These are phyloP conservation scores for Delichon dasypus DNA, from an alignment of 2,797 vertebrate species.

Conservation along the genomic window DNA sequence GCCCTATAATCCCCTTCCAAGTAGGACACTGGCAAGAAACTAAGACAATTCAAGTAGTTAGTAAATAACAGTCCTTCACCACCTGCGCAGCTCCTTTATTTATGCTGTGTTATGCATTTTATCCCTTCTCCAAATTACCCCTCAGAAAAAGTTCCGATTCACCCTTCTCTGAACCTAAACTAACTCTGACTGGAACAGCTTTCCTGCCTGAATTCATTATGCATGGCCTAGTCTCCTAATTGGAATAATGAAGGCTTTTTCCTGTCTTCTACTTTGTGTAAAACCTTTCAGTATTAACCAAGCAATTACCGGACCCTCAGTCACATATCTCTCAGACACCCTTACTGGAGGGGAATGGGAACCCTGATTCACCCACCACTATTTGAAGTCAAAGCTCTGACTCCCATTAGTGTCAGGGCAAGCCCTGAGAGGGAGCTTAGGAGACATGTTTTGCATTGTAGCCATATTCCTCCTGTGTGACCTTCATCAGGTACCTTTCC, in stretches of 20 bases:
- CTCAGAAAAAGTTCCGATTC: neutral
- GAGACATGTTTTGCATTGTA: neutral
- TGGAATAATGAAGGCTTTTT: constrained; percentile 37
- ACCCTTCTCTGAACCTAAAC: constrained; percentile 48
- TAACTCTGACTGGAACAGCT: constrained; percentile 32
- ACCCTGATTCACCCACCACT: neutral
- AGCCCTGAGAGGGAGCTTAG: neutral
- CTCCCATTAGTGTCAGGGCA: neutral
- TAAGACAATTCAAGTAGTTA: constrained; percentile 5
- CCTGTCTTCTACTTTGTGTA: neutral
- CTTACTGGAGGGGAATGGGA: neutral
- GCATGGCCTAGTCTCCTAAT: constrained; percentile 42
- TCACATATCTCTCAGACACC: neutral
- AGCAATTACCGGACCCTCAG: neutral
- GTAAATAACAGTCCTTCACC: constrained; percentile 37
- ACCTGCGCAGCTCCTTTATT: constrained; percentile 10
- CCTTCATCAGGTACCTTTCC: neutral
- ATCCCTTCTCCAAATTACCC: neutral
- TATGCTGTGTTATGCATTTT: neutral
- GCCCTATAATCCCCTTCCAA: neutral
- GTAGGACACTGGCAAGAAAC: neutral
- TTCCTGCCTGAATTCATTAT: constrained; percentile 60
- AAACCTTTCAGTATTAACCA: constrained; percentile 5
- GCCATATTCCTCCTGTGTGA: neutral
- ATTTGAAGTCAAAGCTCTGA: neutral